Conservation (phyloP, 2,888 invertebrate species). For the Cosmia pyralina region DNA sequence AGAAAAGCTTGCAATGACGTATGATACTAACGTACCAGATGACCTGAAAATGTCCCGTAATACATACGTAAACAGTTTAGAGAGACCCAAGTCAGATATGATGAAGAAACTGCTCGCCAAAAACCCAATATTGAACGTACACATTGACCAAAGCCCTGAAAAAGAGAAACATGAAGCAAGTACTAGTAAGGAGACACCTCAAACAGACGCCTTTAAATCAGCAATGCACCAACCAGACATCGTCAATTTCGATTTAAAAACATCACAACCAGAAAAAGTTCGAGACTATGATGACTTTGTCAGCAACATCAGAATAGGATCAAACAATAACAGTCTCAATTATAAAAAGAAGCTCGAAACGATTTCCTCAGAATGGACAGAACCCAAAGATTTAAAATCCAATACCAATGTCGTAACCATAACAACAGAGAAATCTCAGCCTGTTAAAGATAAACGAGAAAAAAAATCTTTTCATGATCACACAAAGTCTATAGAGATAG, state of each 20-base stretch:
- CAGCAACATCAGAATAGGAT: constrained; percentile 87
- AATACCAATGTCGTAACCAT: constrained; percentile 86
- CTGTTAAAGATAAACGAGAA: constrained; percentile 79
- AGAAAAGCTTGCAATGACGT: constrained; percentile 85
- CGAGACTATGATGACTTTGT: constrained; percentile 86
- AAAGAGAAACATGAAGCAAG: constrained; percentile 77
- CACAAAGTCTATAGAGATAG: constrained; percentile 89
- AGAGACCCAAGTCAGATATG: constrained; percentile 91
- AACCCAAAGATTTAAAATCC: constrained; percentile 75
- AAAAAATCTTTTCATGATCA: constrained; percentile 76
- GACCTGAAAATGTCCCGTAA: constrained; percentile 92
- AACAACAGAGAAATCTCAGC: constrained; percentile 80
- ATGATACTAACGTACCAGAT: constrained; percentile 91
- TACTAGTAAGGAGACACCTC: constrained; percentile 76
- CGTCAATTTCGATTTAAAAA: constrained; percentile 87
- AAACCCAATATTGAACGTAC: constrained; percentile 87
- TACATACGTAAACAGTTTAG: constrained; percentile 90
- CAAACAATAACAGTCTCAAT: constrained; percentile 85
- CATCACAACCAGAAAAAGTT: constrained; percentile 75
- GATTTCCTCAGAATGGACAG: constrained; percentile 79
- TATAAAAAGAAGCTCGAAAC: constrained; percentile 80
- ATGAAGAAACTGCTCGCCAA: constrained; percentile 90
- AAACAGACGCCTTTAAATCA: constrained; percentile 85
- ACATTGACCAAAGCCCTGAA: constrained; percentile 80
- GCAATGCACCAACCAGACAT: constrained; percentile 87